Evolutionary conservation across 2,888 invertebrate species (phyloP).

Genomic region (Sesia apiformis): DNA sequence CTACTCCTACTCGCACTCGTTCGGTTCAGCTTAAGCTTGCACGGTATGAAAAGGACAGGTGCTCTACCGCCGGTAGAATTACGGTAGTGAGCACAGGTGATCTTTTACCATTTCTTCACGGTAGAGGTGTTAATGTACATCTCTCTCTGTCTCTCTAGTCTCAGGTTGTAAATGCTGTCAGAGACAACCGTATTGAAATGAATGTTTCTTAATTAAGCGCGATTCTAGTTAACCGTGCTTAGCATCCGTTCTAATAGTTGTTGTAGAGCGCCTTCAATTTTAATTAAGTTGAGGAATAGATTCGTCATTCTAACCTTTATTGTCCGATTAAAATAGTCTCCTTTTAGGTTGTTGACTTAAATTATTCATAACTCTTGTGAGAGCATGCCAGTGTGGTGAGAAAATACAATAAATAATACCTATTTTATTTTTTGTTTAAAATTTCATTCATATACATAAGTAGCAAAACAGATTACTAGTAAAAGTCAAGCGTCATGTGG

Average conservation of each 20-base stretch:
- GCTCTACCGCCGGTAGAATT: conserved; percentile 68
- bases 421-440: too few species aligned
- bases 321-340: conserved; percentile 20
- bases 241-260: conserved; percentile 53
- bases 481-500: too few species aligned
- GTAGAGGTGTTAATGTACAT: conserved; percentile 57
- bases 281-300: conserved; percentile 40
- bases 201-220: conserved; percentile 51
- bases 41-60: conserved; percentile 72
- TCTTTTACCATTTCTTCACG: conserved; percentile 64
- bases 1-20: conserved; percentile 74
- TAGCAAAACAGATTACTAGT: too few species aligned
- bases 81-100: conserved; percentile 75
- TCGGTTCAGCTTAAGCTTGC: conserved; percentile 68
- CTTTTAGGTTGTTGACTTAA: conserved; percentile 14
- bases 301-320: conserved; percentile 36
- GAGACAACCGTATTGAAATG: conserved; percentile 36
- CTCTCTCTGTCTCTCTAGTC: conserved; percentile 41
- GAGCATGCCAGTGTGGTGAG: conserved; percentile 17
- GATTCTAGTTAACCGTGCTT: conserved; percentile 55
- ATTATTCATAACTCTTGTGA: conserved; percentile 27
- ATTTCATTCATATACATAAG: too few species aligned
- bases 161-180: conserved; percentile 12
- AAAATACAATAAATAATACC: too few species aligned
- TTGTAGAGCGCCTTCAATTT: conserved; percentile 36